Base-by-base conservation (phyloP, 2,113 vertebrate species). In the Prunella himalayana region DNA sequence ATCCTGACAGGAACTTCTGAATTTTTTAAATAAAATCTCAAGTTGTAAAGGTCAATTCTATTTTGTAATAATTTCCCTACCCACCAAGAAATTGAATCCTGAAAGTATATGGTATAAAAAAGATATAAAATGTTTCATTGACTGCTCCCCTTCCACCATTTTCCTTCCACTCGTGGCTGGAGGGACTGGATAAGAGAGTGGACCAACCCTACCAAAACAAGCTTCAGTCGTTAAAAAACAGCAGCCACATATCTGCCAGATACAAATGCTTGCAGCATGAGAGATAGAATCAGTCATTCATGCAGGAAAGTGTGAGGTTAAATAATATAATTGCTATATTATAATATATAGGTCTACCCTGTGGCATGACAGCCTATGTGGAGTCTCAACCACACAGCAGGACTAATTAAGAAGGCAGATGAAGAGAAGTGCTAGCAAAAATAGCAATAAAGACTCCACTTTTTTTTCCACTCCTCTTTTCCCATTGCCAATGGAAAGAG, bases 401-500 rank as follows among this genome's bases (percentile, higher is more conserved):
- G 90, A 66, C 75, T 95, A 95, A 96, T 95, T 95, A 95, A 93
- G 71, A 76, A 96, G 85, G 64, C 63, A 95, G 63, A 94, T 73
- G 65, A 95, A 91, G 47, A 90, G 75, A 25, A 77, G 20, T 13
- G 5, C 27, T 81, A 90, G 35, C 21, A 94, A 82, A 95, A 94
- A 80, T 49, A 83, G 15, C 20, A 71, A 54, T 49, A 87, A 87
- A 57, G 15, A 1, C 28, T 75, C 70, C 16, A 35, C 12, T 30
- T 91, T 91, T 91, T 83, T 76, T 88, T 24, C 56, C 33, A 59
- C 14, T 31, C 20, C 39, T 61, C 57, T 83, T 82, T 90, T 75
- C 44, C 59, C 54, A 70, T 3, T 77, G 45, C 70, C 84, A 91
- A 60, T 90, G 50, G 35, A 70, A 83, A 56, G 59, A 90, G 47